These are phyloP conservation scores for Parnassius orleans DNA, from an alignment of 2,888 invertebrate species.

Conservation along the genomic window DNA sequence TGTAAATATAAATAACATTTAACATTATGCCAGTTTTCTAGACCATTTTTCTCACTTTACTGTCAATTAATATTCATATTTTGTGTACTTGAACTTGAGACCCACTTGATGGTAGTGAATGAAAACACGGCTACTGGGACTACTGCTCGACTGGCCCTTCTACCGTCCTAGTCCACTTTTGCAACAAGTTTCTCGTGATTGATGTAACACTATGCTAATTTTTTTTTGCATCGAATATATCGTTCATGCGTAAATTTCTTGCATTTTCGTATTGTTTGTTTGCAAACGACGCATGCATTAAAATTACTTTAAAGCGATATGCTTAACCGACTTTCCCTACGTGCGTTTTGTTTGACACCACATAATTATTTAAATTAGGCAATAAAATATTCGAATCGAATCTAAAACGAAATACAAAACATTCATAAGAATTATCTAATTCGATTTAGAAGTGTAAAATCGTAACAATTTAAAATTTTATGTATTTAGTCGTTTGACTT, in stretches of 20 bases:
- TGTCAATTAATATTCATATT: constrained; percentile 20
- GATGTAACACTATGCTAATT: constrained; percentile 29
- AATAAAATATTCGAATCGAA: constrained; percentile 21
- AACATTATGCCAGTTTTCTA: background rate
- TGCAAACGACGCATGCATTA: constrained; percentile 33
- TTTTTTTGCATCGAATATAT: constrained; percentile 27
- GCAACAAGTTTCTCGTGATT: constrained; percentile 1
- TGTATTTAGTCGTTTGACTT: background rate
- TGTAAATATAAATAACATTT: too few species aligned
- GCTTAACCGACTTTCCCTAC: constrained; percentile 29
- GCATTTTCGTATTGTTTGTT: constrained; percentile 49
- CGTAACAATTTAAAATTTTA: constrained; percentile 11
- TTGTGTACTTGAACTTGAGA: constrained; percentile 9
- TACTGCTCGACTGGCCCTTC: background rate
- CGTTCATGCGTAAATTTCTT: constrained; percentile 42
- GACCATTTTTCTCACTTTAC: background rate
- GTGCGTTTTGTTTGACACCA: constrained; percentile 20
- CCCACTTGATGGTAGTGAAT: background rate
- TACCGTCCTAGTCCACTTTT: background rate
- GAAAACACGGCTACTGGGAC: background rate
- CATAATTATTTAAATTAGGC: constrained; percentile 27
- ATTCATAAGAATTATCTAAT: constrained; percentile 8
- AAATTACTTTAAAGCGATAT: constrained; percentile 28
- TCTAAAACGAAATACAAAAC: constrained; percentile 16
- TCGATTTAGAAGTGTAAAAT: constrained; percentile 14